Conservation (phyloP, 2,113 vertebrate species). For the Zonotrichia leucophrys region DNA sequence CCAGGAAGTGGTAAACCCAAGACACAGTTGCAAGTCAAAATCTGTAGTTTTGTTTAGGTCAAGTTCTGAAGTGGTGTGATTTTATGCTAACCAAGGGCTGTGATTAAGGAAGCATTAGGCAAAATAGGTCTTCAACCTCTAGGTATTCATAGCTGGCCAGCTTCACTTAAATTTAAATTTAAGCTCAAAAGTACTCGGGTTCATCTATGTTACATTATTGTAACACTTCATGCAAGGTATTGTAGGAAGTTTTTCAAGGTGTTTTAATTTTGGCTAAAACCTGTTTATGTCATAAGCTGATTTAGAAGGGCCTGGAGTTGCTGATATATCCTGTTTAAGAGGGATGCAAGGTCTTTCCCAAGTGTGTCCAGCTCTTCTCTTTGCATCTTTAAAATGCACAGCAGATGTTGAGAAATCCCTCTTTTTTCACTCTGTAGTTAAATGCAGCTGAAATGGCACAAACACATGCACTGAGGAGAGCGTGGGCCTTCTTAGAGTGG, state of each 20-base stretch:
- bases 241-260: background rate
- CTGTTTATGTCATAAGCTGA: background rate
- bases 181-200: background rate
- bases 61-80: background rate
- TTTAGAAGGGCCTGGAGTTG: background rate
- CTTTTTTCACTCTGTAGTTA: background rate
- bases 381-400: background rate
- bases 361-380: background rate
- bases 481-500: background rate
- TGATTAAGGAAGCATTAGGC: background rate
- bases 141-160: background rate
- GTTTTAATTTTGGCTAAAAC: background rate
- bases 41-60: background rate
- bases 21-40: background rate
- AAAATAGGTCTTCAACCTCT: background rate
- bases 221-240: background rate
- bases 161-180: background rate
- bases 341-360: background rate
- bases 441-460: background rate
- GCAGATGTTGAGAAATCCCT: background rate
- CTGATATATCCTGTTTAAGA: background rate
- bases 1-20: background rate
- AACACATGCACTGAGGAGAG: background rate
- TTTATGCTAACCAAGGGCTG: background rate
- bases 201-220: background rate